phyloP scores from a whole-genome alignment of 1,140 invertebrate genomes.

The Saccostrea cuccullata region DNA sequence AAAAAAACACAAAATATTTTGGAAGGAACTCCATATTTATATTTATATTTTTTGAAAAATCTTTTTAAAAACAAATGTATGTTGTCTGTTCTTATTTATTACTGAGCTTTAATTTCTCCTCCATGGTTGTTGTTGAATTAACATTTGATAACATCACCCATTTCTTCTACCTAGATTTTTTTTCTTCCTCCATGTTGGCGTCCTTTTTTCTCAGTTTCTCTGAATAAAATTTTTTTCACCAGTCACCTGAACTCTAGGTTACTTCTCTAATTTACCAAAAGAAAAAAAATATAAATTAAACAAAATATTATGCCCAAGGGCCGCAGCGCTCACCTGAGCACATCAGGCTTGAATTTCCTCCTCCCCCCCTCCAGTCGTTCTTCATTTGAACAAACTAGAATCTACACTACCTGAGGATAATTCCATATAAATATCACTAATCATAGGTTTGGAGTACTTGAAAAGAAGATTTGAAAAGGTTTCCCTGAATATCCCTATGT shows the following conservation, averaged over 20 bases:
- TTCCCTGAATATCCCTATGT: no score
- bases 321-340: no score
- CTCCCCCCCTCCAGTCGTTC: no score
- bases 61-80: neutral
- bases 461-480: no score
- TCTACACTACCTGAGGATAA: no score
- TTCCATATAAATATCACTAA: no score
- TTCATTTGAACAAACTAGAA: no score
- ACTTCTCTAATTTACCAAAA: neutral
- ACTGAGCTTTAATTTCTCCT: neutral
- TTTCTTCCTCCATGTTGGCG: neutral
- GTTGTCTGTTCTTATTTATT: slow-evolving; percentile 26
- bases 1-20: neutral
- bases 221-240: neutral
- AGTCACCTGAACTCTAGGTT: neutral
- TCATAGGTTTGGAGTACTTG: no score
- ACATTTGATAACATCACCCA: slow-evolving; percentile 22
- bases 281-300: neutral
- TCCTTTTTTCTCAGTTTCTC: neutral
- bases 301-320: no score
- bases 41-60: neutral
- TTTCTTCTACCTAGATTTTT: neutral
- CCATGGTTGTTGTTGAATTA: slow-evolving; percentile 19
- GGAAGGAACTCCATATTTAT: neutral
- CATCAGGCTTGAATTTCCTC: no score